Evolutionary conservation across 2,113 vertebrate species (phyloP), one percentile per base, ranked within the genome.

Genomic region (Corapipo altera): DNA sequence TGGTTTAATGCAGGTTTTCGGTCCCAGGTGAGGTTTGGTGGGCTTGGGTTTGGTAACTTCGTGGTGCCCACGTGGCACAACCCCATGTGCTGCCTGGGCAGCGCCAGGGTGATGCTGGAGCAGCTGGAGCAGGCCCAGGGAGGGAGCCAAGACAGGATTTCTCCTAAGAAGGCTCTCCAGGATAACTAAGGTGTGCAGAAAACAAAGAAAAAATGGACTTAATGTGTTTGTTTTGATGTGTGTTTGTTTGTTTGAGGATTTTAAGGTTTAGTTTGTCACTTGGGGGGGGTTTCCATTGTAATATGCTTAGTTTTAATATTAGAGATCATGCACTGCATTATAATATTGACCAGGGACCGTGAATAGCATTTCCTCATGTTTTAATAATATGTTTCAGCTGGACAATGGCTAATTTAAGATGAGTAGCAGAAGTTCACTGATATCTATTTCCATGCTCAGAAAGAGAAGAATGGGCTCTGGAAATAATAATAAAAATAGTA

Each of bases 401-500:
- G 94, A 94, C 85, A 93, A 3, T 83, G 87, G 66, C 92, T 95
- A 54, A 97, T 95, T 91, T 76, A n/a, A 49, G 69, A 67, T 33
- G 66, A 61, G 78, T 48, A 91, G 83, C 94, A 91, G 17, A 81
- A 93, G 69, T 96, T 58, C 84, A 83, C 51, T 67, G 43, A 27
- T 30, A 48, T 43, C 88, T 23, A 54, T 94, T 82, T 91, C 85
- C 37, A 58, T 46, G 69, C 51, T 78, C 15, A 77, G 41, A 65
- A 65, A 51, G 74, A 95, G 97, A 95, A 94, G 81, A 93, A 96
- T 85, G 82, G 46, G 64, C 49, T 94, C 62, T 94, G 86, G 93
- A 97, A 97, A 92, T 67, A 95, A 87, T 18, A 90, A 96, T 84
- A 89, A 92, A 81, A 92, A 96, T 91, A 93, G 91, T 58, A 91